Conservation (phyloP, 30 jellyfish, hydroid and myxozoan genomes). For the Pseudorhiza aurosa region DNA sequence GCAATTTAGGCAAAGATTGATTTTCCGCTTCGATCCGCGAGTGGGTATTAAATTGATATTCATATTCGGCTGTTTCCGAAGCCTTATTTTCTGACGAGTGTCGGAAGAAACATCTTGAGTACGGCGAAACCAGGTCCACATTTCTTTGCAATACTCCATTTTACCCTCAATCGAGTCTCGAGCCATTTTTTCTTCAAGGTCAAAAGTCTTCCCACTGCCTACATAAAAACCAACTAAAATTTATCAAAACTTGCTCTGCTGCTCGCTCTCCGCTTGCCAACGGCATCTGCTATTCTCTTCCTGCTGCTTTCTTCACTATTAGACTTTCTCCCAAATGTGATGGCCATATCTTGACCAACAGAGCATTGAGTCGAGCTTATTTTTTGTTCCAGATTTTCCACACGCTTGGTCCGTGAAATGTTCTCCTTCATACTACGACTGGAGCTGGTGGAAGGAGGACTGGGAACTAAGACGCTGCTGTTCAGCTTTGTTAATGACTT, state of each 20-base stretch:
- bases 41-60: too few relatives aligned
- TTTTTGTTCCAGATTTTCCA: conserved; percentile 10
- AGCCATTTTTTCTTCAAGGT: too few relatives aligned
- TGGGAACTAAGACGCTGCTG: background rate
- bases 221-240: too few relatives aligned
- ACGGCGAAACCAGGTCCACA: too few relatives aligned
- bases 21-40: too few relatives aligned
- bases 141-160: too few relatives aligned
- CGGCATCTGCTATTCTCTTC: conserved; percentile 74
- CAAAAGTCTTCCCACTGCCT: too few relatives aligned
- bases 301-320: conserved; percentile 36
- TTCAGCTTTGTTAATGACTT: background rate
- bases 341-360: conserved; percentile 18
- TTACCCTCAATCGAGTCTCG: too few relatives aligned
- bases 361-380: conserved; percentile 9
- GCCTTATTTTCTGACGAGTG: too few relatives aligned
- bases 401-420: background rate
- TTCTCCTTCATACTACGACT: conserved; percentile 10
- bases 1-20: too few relatives aligned
- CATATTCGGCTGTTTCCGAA: too few relatives aligned
- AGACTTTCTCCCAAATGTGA: background rate
- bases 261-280: conserved; percentile 54
- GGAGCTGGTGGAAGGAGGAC: conserved; percentile 36
- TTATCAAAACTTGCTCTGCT: conserved; percentile 55
- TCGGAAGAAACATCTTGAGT: too few relatives aligned